These are phyloP conservation scores for Lysandra coridon DNA, from an alignment of 2,888 invertebrate species.

Conservation along the genomic window DNA sequence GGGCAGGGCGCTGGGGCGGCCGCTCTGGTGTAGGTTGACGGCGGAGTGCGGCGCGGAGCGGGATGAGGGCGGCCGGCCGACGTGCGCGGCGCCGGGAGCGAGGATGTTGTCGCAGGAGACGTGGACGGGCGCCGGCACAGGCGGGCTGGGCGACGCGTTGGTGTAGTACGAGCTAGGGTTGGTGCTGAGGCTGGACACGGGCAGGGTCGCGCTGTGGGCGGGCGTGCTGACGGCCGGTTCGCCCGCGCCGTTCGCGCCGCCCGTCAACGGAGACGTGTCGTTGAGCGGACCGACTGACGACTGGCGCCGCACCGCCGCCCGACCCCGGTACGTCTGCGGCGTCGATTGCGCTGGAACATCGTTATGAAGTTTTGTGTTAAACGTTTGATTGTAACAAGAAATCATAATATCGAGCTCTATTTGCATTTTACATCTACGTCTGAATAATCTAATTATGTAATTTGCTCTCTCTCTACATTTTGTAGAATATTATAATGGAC, in stretches of 20 bases:
- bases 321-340: conserved; percentile 80
- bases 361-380: background rate
- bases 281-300: conserved; percentile 82
- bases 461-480: background rate
- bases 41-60: conserved; percentile 76
- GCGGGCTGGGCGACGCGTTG: conserved; percentile 82
- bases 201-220: conserved; percentile 73
- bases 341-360: conserved; percentile 82
- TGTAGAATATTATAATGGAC: background rate
- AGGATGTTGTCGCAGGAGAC: conserved; percentile 75
- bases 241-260: conserved; percentile 55
- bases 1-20: conserved; percentile 64
- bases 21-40: conserved; percentile 69
- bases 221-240: conserved; percentile 72
- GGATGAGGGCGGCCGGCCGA: conserved; percentile 63
- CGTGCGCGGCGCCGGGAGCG: conserved; percentile 57
- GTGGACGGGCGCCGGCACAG: conserved; percentile 67
- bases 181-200: conserved; percentile 78
- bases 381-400: background rate
- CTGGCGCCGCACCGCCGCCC: conserved; percentile 81
- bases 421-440: background rate
- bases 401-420: background rate
- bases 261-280: conserved; percentile 74
- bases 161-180: conserved; percentile 82
- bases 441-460: background rate